phyloP scores from a whole-genome alignment of 2,888 invertebrate genomes.

The Electrophaes corylata region DNA sequence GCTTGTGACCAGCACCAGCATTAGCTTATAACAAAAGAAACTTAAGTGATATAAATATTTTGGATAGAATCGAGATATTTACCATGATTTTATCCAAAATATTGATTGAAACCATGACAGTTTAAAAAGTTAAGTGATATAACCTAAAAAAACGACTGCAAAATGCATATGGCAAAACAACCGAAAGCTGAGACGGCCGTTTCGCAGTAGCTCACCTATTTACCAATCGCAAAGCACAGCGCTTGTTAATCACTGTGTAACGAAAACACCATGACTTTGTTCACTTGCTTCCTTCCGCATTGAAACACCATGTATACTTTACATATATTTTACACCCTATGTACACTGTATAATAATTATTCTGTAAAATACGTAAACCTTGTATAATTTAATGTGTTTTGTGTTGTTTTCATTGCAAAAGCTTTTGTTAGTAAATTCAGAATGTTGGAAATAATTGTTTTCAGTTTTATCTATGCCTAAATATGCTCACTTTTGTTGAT shows the following conservation, averaged over 20 bases:
- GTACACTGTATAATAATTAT: neutral
- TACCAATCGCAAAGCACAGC: slow-evolving; percentile 25
- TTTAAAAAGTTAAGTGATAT: too few species aligned
- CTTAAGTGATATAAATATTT: too few species aligned
- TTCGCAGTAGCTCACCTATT: slow-evolving; percentile 26
- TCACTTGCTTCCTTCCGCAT: slow-evolving; percentile 18
- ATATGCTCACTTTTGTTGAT: too few species aligned
- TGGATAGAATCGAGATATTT: too few species aligned
- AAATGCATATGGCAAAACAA: too few species aligned
- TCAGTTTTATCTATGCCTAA: too few species aligned
- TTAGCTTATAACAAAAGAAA: too few species aligned
- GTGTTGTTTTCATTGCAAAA: slow-evolving; percentile 20
- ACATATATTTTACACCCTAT: slow-evolving; percentile 19
- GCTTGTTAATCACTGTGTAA: slow-evolving; percentile 32
- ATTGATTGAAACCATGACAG: too few species aligned
- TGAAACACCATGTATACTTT: slow-evolving; percentile 15
- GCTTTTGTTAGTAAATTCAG: slow-evolving; percentile 21
- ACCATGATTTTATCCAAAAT: too few species aligned
- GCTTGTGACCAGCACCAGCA: too few species aligned
- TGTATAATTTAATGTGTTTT: slow-evolving; percentile 14
- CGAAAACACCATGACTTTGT: slow-evolving; percentile 33
- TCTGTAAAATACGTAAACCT: neutral
- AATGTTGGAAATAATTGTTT: slow-evolving; percentile 9
- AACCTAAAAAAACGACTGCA: too few species aligned
- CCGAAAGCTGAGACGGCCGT: neutral